These are phyloP conservation scores for Corythornis leucogaster DNA, from an alignment of 2,797 vertebrate genomes.

Conservation along the genomic window DNA sequence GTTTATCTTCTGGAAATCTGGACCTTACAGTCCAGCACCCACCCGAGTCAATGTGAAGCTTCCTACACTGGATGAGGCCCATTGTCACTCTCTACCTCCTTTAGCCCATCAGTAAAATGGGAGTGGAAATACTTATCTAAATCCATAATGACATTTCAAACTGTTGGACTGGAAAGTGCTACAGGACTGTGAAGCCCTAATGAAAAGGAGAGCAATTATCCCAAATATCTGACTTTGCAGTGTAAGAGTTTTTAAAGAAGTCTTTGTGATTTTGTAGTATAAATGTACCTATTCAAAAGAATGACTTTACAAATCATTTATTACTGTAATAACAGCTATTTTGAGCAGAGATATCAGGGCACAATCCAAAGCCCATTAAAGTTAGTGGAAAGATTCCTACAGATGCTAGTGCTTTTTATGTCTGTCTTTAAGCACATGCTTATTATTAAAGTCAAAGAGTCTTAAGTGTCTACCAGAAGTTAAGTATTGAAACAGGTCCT, in stretches of 20 bases:
- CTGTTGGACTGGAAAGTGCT: constrained; percentile 48
- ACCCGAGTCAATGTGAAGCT: neutral
- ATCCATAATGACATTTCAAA: constrained; percentile 47
- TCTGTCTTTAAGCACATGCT: constrained; percentile 41
- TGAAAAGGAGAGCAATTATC: constrained; percentile 65
- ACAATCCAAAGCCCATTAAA: constrained; percentile 63
- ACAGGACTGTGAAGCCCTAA: constrained; percentile 56
- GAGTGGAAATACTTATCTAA: constrained; percentile 39
- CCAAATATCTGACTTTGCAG: constrained; percentile 51
- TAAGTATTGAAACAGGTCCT: constrained; percentile 54
- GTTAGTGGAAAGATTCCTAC: constrained; percentile 65
- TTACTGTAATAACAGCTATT: constrained; percentile 66
- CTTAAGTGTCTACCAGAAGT: constrained; percentile 52
- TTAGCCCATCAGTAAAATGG: constrained; percentile 44
- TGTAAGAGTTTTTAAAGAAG: constrained; percentile 68
- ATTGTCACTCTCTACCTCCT: constrained; percentile 21
- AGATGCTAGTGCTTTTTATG: constrained; percentile 53
- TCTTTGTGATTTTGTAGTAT: constrained; percentile 57
- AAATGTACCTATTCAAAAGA: constrained; percentile 62
- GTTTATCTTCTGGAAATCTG: neutral
- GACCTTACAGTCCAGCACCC: neutral
- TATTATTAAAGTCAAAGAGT: constrained; percentile 51
- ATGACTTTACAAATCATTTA: constrained; percentile 65
- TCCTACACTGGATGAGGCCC: neutral
- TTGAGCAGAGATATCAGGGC: constrained; percentile 57